Evolutionary conservation across 2,113 vertebrate species (phyloP).

Genomic region (Smithornis capensis): DNA sequence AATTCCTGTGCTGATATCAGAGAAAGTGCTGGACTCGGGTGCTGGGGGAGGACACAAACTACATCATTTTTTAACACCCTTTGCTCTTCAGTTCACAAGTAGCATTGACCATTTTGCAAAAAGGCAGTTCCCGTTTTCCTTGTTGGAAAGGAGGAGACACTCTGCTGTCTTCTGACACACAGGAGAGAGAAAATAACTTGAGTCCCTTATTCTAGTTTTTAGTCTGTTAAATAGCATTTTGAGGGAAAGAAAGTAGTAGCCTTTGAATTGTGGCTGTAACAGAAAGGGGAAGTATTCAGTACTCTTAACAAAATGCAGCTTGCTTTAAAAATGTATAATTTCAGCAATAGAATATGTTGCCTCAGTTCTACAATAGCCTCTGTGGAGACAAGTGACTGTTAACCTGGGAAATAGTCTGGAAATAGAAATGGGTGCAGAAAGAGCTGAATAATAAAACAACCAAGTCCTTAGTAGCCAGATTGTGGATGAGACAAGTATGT

Average conservation of each 20-base stretch:
- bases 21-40: not conserved
- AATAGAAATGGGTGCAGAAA: not conserved
- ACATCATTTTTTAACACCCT: not conserved
- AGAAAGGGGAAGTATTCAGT: not conserved
- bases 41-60: not conserved
- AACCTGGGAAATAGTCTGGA: not conserved
- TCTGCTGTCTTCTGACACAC: not conserved
- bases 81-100: not conserved
- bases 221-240: not conserved
- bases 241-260: not conserved
- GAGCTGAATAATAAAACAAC: not conserved
- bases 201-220: too few species aligned
- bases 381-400: not conserved
- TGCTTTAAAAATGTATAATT: not conserved
- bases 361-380: not conserved
- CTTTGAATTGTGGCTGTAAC: not conserved
- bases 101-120: not conserved
- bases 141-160: not conserved
- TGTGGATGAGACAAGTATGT: not conserved
- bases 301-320: not conserved
- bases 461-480: not conserved
- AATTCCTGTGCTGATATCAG: constrained; percentile 19
- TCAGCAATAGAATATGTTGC: not conserved
- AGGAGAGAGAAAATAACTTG: not conserved
- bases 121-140: not conserved